These are phyloP conservation scores for Atlantisia rogersi DNA, from an alignment of 2,113 vertebrate genomes.

Conservation along the genomic window DNA sequence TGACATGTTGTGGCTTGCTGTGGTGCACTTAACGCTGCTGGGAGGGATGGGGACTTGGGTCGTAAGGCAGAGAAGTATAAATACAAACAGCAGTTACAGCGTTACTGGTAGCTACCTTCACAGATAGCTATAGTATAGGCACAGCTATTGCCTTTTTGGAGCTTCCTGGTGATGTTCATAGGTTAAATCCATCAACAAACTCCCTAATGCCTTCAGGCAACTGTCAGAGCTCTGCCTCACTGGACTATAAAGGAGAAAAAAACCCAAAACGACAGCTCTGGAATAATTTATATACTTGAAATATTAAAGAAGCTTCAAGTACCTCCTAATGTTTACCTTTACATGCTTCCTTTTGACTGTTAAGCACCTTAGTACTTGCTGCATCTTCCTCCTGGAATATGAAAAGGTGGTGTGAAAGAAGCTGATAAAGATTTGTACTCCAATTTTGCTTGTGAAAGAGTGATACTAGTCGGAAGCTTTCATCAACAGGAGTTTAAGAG, in stretches of 20 bases:
- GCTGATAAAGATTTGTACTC: background rate
- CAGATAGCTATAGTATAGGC: background rate
- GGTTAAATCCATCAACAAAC: background rate
- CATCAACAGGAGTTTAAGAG: background rate
- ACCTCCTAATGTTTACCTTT: background rate
- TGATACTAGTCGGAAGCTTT: background rate
- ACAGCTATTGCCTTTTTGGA: background rate
- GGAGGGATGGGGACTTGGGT: background rate
- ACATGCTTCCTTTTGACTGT: background rate
- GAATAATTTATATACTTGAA: background rate
- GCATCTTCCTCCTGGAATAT: background rate
- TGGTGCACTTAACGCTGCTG: rapidly evolving
- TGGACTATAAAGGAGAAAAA: background rate
- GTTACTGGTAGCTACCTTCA: background rate
- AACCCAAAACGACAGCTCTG: background rate
- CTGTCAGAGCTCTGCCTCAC: background rate
- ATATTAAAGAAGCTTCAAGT: background rate
- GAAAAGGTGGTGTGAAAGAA: background rate
- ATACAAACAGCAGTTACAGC: background rate
- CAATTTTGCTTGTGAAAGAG: background rate
- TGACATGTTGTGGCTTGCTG: background rate
- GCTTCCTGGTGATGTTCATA: background rate
- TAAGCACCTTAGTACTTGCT: background rate
- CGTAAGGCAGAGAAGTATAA: background rate
- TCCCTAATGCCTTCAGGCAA: background rate